phyloP scores from a whole-genome alignment of 1,140 invertebrate genomes.

The Goniozus legneri region DNA sequence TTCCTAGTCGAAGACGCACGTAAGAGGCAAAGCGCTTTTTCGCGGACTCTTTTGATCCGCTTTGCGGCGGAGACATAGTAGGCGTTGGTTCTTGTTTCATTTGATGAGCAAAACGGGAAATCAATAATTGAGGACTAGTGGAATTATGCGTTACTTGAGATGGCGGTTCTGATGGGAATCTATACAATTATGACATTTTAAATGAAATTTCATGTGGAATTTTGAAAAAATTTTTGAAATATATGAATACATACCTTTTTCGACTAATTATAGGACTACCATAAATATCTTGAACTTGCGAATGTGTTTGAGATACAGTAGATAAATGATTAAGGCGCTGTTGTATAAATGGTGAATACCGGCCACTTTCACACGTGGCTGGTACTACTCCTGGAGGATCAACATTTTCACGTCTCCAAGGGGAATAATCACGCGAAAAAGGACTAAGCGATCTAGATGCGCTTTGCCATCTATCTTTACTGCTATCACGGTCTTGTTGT shows the following conservation, averaged over 20 bases:
- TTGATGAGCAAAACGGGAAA: constrained; percentile 47
- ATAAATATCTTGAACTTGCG: constrained; percentile 43
- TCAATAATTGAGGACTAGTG: constrained; percentile 45
- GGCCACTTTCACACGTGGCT: constrained; percentile 32
- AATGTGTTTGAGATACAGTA: constrained; percentile 35
- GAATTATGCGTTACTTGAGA: constrained; percentile 40
- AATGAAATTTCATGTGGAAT: too few species aligned
- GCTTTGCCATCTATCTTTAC: constrained; percentile 40
- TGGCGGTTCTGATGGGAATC: constrained; percentile 49
- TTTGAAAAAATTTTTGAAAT: background rate
- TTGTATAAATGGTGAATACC: constrained; percentile 41
- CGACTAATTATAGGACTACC: constrained; percentile 51
- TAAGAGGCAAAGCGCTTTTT: constrained; percentile 72
- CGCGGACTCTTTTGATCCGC: constrained; percentile 43
- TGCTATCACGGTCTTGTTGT: constrained; percentile 33
- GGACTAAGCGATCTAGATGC: constrained; percentile 47
- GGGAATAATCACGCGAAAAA: constrained; percentile 49
- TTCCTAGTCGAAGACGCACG: constrained; percentile 61
- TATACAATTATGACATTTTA: constrained; percentile 16
- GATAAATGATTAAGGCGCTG: constrained; percentile 33
- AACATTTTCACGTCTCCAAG: constrained; percentile 51
- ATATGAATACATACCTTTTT: constrained; percentile 36
- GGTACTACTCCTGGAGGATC: constrained; percentile 46
- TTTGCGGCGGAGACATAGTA: constrained; percentile 24
- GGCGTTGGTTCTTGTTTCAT: constrained; percentile 40